Conservation (phyloP, 2,888 invertebrate genomes). For the Chrysomela aeneicollis region DNA sequence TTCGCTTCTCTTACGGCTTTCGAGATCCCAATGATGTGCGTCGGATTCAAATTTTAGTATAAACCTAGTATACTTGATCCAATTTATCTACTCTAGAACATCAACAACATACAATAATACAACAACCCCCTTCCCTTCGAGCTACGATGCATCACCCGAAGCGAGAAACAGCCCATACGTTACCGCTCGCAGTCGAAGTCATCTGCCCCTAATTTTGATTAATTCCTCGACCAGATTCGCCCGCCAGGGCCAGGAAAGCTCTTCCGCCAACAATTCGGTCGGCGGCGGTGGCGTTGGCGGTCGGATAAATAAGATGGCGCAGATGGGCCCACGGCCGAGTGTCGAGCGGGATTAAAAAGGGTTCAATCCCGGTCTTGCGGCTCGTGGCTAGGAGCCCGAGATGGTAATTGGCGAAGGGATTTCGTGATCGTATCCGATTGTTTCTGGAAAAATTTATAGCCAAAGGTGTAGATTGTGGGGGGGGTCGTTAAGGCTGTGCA, state of each 20-base stretch:
- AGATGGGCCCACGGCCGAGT: constrained; percentile 45
- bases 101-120: no score
- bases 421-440: no score
- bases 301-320: constrained; percentile 50
- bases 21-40: no score
- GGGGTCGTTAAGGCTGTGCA: no score
- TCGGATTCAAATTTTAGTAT: no score
- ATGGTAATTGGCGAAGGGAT: not conserved
- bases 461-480: not conserved
- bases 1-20: no score
- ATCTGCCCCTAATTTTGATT: constrained; percentile 13
- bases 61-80: no score
- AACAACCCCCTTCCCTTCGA: no score
- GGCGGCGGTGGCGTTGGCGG: constrained; percentile 38
- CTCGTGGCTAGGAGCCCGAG: not conserved
- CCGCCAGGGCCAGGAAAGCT: constrained; percentile 9
- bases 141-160: no score
- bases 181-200: not conserved
- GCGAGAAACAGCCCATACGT: not conserved
- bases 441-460: not conserved
- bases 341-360: constrained; percentile 45
- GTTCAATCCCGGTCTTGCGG: constrained; percentile 17
- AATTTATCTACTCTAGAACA: no score
- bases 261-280: constrained; percentile 31
- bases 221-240: constrained; percentile 16